Evolutionary conservation across 1,140 invertebrate genomes (phyloP).

Genomic region (Chrysoperla carnea): DNA sequence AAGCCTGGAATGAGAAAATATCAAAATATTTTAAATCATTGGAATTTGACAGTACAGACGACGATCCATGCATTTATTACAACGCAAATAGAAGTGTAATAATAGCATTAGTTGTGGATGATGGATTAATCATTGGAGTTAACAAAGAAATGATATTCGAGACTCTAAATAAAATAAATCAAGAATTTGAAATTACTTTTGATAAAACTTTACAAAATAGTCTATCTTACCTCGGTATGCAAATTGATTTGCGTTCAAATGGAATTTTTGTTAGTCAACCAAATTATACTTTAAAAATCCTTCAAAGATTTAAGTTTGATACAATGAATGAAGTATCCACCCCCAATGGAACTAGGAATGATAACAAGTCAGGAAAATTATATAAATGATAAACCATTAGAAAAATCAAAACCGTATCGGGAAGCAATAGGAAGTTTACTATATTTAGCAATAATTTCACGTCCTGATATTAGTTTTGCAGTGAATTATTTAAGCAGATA

Average conservation of each 20-base stretch:
- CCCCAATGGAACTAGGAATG: constrained; percentile 9
- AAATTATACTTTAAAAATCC: constrained; percentile 8
- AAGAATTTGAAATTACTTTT: constrained; percentile 4
- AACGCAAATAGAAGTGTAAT: constrained; percentile 2
- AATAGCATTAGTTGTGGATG: constrained; percentile 10
- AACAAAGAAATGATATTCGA: constrained; percentile 1
- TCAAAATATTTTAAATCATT: background rate
- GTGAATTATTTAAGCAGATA: constrained; percentile 17
- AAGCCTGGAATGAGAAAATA: background rate
- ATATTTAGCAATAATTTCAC: too few relatives aligned
- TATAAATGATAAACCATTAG: constrained; percentile 3
- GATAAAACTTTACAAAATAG: background rate
- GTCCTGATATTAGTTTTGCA: constrained; percentile 21
- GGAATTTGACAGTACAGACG: background rate
- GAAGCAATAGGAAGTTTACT: too few relatives aligned
- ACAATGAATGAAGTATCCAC: constrained; percentile 5
- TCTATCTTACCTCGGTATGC: constrained; percentile 5
- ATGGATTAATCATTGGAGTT: constrained; percentile 5
- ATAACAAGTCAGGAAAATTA: constrained; percentile 4
- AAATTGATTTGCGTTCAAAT: constrained; percentile 1
- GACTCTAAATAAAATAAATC: background rate
- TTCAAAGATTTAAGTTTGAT: constrained; percentile 8
- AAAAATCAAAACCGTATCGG: constrained; percentile 9
- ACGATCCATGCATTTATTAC: background rate
- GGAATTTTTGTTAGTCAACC: constrained; percentile 4